Evolutionary conservation across 2,113 vertebrate species (phyloP), one percentile per base, ranked within the genome.

Genomic region (Nanger granti): DNA sequence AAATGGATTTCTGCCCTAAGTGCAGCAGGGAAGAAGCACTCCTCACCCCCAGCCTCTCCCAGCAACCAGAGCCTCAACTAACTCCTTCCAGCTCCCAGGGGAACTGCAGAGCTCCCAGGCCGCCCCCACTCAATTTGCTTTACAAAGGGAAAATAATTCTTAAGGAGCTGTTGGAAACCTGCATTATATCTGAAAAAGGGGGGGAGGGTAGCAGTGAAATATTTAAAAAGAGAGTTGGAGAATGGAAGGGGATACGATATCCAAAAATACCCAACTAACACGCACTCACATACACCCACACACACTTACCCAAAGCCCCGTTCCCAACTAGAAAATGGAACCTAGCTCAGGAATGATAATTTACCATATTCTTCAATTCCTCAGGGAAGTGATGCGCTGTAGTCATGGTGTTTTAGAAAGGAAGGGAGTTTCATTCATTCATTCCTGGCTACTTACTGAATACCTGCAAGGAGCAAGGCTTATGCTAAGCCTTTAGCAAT

Each of bases 81-180:
- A 18, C 18, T 64, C 62, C 83, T 57, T 31, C 37, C 18, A 31
- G 84, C 83, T 93, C 86, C 52, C 34, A 13, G 60, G 52, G 82
- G 86, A 57, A 57, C 8, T 26, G 26, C 29, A 12, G 37, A 49
- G 18, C 59, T 66, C 60, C 73, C 13, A 18, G 52, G 52, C 76
- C 3, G 1, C 91, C 93, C 31, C 66, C 59, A 47, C 66, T 95
- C 59, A 15, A 54, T 96, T 96, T 93, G 88, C 94, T 96, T 95
- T 76, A 89, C 86, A 87, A 93, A 95, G 41, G 18, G 62, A 93
- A 96, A 96, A 64, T 52, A 17, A 92, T 69, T 92, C 60, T 60
- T 44, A 49, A 55, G 1, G 15, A 89, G 90, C 87, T 87, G n/a
- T 64, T 92, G 87, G 47, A 92, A 97, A 91, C 11, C 87, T 59